Evolutionary conservation across 2,888 invertebrate genomes (phyloP).

Genomic region (Gibbula magus): DNA sequence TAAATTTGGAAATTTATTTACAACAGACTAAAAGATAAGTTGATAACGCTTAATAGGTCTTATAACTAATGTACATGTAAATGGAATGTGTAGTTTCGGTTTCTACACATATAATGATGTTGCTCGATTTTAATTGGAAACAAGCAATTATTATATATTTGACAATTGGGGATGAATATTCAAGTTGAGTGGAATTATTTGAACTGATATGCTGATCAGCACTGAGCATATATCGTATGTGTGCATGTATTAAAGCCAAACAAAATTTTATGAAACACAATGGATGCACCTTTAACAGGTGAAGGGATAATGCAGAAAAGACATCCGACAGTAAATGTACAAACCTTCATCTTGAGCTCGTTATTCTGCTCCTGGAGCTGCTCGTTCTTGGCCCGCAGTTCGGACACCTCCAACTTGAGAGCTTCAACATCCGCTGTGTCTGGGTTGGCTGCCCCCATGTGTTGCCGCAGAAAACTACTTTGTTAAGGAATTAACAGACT

Average conservation of each 20-base stretch:
- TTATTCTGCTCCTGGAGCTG: slow-evolving; percentile 71
- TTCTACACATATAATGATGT: no score
- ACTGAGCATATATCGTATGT: background rate
- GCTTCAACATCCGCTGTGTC: slow-evolving; percentile 75
- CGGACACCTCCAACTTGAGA: slow-evolving; percentile 73
- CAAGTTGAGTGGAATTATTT: no score
- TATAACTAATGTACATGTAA: no score
- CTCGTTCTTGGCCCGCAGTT: slow-evolving; percentile 71
- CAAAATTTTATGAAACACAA: background rate
- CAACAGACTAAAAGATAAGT: no score
- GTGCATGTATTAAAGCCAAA: no score
- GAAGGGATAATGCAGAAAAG: background rate
- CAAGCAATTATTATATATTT: no score
- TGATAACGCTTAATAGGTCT: no score
- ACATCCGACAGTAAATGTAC: slow-evolving; percentile 32
- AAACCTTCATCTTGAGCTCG: slow-evolving; percentile 72
- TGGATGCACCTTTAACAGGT: background rate
- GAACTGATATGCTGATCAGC: no score
- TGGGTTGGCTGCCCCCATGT: slow-evolving; percentile 72
- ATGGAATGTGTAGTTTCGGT: no score
- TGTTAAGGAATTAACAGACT: slow-evolving; percentile 42
- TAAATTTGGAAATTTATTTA: no score
- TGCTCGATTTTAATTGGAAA: no score
- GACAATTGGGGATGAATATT: no score
- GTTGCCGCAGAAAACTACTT: slow-evolving; percentile 71